These are phyloP conservation scores for Rattus norvegicus DNA, from an alignment of 2,113 vertebrate genomes.

Conservation along the genomic window DNA sequence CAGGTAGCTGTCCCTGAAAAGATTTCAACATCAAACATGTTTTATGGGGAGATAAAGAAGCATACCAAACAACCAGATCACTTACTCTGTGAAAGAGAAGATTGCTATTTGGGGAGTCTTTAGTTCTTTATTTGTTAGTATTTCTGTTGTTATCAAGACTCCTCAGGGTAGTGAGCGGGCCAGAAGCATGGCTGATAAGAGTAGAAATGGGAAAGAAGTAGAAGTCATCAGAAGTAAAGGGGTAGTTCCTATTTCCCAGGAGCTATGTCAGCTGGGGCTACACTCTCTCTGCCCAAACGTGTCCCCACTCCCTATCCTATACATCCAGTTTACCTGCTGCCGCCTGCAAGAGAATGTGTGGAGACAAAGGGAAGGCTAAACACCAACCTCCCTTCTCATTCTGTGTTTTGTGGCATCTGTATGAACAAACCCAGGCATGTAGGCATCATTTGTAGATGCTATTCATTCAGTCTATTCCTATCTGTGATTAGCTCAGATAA, in stretches of 20 bases:
- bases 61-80: neutral
- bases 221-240: neutral
- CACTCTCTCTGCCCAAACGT: neutral
- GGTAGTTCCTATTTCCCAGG: neutral
- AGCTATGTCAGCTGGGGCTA: neutral
- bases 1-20: neutral
- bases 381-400: neutral
- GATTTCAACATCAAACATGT: neutral
- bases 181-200: neutral
- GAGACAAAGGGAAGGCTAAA: slow-evolving; percentile 14
- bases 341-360: neutral
- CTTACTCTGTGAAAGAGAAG: neutral
- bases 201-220: neutral
- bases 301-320: neutral
- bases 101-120: neutral
- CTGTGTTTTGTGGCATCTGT: neutral
- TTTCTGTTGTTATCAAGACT: neutral
- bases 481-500: slow-evolving; percentile 59
- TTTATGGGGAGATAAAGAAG: neutral
- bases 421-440: neutral
- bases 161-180: neutral
- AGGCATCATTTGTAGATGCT: neutral
- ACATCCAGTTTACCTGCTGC: slow-evolving; percentile 8
- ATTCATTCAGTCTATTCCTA: neutral
- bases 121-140: neutral